Evolutionary conservation across 2,113 vertebrate species (phyloP).

Genomic region (Hyaena hyaena): DNA sequence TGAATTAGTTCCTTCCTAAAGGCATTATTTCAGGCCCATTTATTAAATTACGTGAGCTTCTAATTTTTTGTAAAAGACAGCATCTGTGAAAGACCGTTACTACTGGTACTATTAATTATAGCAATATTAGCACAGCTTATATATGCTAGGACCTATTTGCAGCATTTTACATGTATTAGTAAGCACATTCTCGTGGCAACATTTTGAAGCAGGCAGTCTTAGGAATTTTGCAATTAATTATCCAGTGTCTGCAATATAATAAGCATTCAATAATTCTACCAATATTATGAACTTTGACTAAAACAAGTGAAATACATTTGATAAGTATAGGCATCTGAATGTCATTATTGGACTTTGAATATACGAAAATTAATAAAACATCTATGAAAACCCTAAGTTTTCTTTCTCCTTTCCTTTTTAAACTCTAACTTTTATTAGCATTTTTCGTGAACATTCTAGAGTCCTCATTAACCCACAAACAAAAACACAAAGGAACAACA

Average conservation of each 20-base stretch:
- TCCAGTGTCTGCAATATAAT: neutral
- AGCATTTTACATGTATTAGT: neutral
- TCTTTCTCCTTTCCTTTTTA: neutral
- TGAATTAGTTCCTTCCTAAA: neutral
- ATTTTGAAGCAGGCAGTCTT: neutral
- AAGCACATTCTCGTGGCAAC: neutral
- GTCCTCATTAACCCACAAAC: neutral
- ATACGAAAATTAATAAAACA: neutral
- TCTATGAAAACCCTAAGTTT: neutral
- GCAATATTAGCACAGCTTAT: neutral
- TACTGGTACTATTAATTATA: neutral
- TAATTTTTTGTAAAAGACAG: neutral
- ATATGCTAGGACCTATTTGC: neutral
- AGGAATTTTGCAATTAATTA: neutral
- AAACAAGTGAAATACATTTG: neutral
- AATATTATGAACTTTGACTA: neutral
- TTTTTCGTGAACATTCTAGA: neutral
- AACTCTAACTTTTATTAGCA: neutral
- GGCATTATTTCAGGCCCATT: neutral
- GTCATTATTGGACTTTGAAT: neutral
- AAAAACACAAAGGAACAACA: neutral
- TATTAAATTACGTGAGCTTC: neutral
- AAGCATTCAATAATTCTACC: neutral
- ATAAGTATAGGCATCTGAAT: neutral
- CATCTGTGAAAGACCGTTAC: neutral